These are phyloP conservation scores for Malurus alboscapulatus DNA, from an alignment of 2,113 vertebrate species.

Conservation along the genomic window DNA sequence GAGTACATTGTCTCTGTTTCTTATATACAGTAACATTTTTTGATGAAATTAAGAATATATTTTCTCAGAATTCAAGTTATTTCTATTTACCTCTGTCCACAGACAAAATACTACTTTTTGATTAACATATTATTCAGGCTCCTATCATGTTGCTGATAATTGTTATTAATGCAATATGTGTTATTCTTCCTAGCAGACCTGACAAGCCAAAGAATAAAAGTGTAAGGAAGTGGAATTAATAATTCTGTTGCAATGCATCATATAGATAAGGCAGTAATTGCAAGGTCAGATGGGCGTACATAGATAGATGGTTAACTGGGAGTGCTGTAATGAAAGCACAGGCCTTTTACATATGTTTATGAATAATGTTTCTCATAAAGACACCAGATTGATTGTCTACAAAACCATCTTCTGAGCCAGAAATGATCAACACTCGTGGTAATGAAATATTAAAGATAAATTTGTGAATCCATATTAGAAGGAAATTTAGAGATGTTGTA, in stretches of 20 bases:
- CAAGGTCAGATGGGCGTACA: slow-evolving; percentile 63
- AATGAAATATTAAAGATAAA: slow-evolving; percentile 73
- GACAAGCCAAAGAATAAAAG: slow-evolving; percentile 57
- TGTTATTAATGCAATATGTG: slow-evolving; percentile 60
- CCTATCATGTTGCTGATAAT: slow-evolving; percentile 24
- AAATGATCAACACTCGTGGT: slow-evolving; percentile 64
- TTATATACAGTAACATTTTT: not conserved
- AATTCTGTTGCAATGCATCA: slow-evolving; percentile 57
- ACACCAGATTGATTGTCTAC: slow-evolving; percentile 59
- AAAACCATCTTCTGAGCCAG: slow-evolving; percentile 54
- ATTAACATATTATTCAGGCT: slow-evolving; percentile 1
- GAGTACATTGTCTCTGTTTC: not conserved
- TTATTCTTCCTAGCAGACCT: slow-evolving; percentile 43
- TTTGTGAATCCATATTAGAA: slow-evolving; percentile 59
- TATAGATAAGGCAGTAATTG: slow-evolving; percentile 69
- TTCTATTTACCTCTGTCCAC: slow-evolving; percentile 17
- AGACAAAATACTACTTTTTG: not conserved
- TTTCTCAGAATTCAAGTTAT: not conserved
- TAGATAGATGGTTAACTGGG: slow-evolving; percentile 67
- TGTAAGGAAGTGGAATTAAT: slow-evolving; percentile 68
- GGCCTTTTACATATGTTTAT: slow-evolving; percentile 67
- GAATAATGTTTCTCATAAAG: slow-evolving; percentile 72
- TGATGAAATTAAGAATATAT: not conserved
- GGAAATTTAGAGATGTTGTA: slow-evolving; percentile 57
- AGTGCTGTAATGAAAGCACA: slow-evolving; percentile 68